Evolutionary conservation across 92 coral and sea anemone species (phyloP).

Genomic region (Actinostola sp.): DNA sequence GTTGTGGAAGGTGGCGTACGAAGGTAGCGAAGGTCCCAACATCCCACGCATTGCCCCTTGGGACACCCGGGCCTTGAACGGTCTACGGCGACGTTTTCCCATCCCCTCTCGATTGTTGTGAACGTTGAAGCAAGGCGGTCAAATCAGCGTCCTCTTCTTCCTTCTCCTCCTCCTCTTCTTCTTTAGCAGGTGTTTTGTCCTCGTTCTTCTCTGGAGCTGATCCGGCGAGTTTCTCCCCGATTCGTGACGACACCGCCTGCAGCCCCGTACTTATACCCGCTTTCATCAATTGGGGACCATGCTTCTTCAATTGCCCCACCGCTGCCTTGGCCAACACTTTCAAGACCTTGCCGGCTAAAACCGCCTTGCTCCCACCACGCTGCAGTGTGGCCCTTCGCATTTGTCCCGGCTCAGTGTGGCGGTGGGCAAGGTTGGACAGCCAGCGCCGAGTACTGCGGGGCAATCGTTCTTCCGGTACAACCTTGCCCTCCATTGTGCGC

Average conservation of each 20-base stretch:
- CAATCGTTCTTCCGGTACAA: neutral
- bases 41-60: neutral
- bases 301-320: neutral
- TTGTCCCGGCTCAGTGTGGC: neutral
- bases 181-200: neutral
- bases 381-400: neutral
- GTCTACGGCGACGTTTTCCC: too few species aligned
- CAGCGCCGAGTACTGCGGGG: neutral
- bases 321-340: conserved; percentile 9
- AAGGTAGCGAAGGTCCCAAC: neutral
- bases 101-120: too few species aligned
- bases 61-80: too few species aligned
- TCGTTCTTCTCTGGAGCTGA: too few species aligned
- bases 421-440: neutral
- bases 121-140: too few species aligned
- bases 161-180: too few species aligned
- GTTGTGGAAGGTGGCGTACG: neutral
- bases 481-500: neutral
- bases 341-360: neutral
- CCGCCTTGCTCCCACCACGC: conserved; percentile 13
- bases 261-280: neutral
- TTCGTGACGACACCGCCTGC: neutral
- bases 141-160: too few species aligned
- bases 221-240: neutral
- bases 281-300: neutral